Evolutionary conservation across 2,797 vertebrate genomes (phyloP), one percentile per base, ranked within the genome.

Genomic region (Strix occidentalis): DNA sequence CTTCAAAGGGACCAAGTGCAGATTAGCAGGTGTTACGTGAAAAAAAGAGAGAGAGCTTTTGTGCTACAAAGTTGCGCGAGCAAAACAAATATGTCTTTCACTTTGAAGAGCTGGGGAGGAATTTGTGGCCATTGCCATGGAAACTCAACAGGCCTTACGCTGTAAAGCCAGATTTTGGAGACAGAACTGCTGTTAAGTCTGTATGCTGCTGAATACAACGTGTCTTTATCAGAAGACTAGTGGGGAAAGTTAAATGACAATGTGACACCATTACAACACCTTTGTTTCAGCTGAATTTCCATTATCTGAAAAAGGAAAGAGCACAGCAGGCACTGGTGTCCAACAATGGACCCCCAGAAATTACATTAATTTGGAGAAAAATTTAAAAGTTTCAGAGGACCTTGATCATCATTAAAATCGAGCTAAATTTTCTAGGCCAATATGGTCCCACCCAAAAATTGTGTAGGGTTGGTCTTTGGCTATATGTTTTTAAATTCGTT

Each of bases 1-100:
- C 97, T 98, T 98, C 98, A 98, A 98, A 98, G 98, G 94, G 96
- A 95, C 98, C 98, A 98, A 98, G 98, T 97, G 96, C 90, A 98
- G 98, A 99, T 98, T 98, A 99, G 98, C 98, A 98, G 98, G 98
- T 99, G 98, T 99, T 98, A 98, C 96, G 98, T 97, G 98, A 98
- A 98, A 98, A 93, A 93, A 91, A 81, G 85, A 95, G 96, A 96
- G 95, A 98, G 97, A 84, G 97, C 97, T 98, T 98, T 98, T 98
- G 98, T 99, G 98, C 96, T 98, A 98, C 98, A 97, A 98, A 98
- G 98, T 98, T 99, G 99, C 98, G 81, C 95, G 98, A 98, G 98
- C 98, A 99, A 99, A 99, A 99, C 98, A 99, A 99, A 99, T 99
- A 99, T 99, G 99, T 98, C 98, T 99, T 97, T 98, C 97, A 98